Conservation (phyloP, 2,888 invertebrate species). For the Drosophila pseudotalamancana region DNA sequence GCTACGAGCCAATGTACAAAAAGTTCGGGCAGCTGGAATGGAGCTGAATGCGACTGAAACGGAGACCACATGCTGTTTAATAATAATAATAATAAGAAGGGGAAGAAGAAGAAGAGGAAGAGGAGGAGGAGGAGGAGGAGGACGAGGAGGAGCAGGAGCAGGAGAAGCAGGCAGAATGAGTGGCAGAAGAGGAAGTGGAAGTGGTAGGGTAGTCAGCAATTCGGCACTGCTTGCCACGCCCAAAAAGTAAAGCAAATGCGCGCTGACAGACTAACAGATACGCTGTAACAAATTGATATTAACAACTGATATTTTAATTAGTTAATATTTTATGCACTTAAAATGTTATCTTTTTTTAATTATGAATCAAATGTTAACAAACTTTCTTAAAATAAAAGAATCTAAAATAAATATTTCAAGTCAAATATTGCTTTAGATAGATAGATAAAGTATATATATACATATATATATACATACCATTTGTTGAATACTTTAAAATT, state of each 20-base stretch:
- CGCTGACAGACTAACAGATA: conserved; percentile 1
- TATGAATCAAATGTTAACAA: too few relatives aligned
- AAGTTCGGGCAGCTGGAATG: conserved; percentile 27
- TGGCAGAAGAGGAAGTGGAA: background rate
- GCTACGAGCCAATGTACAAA: conserved; percentile 4
- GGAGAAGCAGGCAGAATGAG: background rate
- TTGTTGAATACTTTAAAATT: too few relatives aligned
- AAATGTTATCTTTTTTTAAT: too few relatives aligned
- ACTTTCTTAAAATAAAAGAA: too few relatives aligned
- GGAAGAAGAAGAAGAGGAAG: background rate
- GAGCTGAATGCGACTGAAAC: conserved; percentile 5
- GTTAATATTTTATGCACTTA: background rate
- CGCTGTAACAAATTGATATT: background rate
- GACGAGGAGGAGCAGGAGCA: background rate
- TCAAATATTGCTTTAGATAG: too few relatives aligned
- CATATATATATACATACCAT: too few relatives aligned
- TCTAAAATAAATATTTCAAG: too few relatives aligned
- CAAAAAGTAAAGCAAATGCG: background rate
- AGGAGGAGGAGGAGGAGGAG: background rate
- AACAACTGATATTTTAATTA: background rate
- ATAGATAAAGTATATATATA: too few relatives aligned
- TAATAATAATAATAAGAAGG: conserved; percentile 2
- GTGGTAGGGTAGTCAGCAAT: conserved; percentile 1
- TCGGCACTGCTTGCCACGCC: conserved; percentile 27
- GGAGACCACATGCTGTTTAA: conserved; percentile 25